phyloP scores from a whole-genome alignment of 2,888 invertebrate genomes.

The Pseudococcus longispinus region DNA sequence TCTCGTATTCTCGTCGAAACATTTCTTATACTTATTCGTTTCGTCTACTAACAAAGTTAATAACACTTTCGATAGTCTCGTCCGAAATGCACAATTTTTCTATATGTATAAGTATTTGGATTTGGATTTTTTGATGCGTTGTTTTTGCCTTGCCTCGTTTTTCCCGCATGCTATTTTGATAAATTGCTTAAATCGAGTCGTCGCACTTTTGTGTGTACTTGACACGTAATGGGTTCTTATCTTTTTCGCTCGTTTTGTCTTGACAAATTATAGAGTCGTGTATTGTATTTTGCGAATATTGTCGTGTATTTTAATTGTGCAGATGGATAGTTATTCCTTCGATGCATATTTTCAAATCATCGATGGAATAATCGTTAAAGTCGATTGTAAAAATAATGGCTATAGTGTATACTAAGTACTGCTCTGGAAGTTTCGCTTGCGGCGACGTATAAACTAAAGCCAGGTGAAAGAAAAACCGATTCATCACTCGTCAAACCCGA shows the following conservation, averaged over 20 bases:
- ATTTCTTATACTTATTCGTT: conserved; percentile 23
- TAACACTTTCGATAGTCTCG: conserved; percentile 44
- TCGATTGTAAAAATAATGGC: background rate
- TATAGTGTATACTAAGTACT: background rate
- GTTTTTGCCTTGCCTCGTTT: background rate
- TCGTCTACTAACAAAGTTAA: conserved; percentile 50
- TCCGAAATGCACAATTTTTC: conserved; percentile 13
- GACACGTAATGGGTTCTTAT: background rate
- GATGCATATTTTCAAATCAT: background rate
- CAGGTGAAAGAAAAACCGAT: background rate
- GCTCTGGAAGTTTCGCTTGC: background rate
- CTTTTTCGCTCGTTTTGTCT: background rate
- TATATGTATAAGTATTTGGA: background rate
- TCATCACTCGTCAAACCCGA: background rate
- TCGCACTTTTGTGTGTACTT: background rate
- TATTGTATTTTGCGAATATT: background rate
- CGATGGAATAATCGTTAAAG: background rate
- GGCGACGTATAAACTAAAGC: background rate
- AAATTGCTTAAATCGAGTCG: conserved; percentile 15
- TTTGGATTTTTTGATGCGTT: background rate
- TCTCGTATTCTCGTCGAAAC: background rate
- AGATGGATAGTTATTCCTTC: background rate
- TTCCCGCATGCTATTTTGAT: background rate
- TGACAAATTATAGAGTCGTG: background rate
- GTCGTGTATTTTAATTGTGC: background rate